These are phyloP conservation scores for Drosophila bifasciata DNA, from an alignment of 1,140 invertebrate species.

Conservation along the genomic window DNA sequence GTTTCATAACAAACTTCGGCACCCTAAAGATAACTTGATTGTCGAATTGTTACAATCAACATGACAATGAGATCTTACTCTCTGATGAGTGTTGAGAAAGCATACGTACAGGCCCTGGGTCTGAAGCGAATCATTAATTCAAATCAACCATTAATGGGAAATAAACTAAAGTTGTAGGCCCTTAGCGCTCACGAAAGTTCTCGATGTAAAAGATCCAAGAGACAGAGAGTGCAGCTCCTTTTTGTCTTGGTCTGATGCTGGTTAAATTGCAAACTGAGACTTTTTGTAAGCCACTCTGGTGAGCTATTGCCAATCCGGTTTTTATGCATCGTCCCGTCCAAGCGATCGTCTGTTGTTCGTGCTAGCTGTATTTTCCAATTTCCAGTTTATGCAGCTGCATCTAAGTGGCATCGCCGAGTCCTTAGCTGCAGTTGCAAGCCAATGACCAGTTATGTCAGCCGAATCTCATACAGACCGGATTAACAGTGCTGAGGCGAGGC, in stretches of 20 bases:
- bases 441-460: constrained; percentile 80
- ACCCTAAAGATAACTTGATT: too few relatives aligned
- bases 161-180: constrained; percentile 27
- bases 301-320: constrained; percentile 76
- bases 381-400: constrained; percentile 80
- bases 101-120: not conserved
- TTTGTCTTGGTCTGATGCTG: constrained; percentile 54
- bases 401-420: constrained; percentile 64
- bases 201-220: constrained; percentile 39
- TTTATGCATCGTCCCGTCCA: constrained; percentile 25
- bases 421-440: constrained; percentile 69
- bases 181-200: constrained; percentile 51
- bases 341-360: constrained; percentile 52
- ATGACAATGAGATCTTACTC: constrained; percentile 23
- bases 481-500: constrained; percentile 40
- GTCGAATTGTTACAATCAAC: not conserved
- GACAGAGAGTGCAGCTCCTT: constrained; percentile 25
- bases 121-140: constrained; percentile 41
- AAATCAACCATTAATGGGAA: constrained; percentile 20
- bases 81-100: constrained; percentile 36
- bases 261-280: constrained; percentile 69
- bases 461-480: constrained; percentile 57
- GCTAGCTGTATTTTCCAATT: constrained; percentile 76
- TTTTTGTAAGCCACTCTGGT: constrained; percentile 55
- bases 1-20: too few relatives aligned